A percentile compares a stretch with the other conserved stretches of the same genome.
phyloP scores from a whole-genome alignment of 2,797 vertebrate species.

The Phrynocephalus forsythii region DNA sequence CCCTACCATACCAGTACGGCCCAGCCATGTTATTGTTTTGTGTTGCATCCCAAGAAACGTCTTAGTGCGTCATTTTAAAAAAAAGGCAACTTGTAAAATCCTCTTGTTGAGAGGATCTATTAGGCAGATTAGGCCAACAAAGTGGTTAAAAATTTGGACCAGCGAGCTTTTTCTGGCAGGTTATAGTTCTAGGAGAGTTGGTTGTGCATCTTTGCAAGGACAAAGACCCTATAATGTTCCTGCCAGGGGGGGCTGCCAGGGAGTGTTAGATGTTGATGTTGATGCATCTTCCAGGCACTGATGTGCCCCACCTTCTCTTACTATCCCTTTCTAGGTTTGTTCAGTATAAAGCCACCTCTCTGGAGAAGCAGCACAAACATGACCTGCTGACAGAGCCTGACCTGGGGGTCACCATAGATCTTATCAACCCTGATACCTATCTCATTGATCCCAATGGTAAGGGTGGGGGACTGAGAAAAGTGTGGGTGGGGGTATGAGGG shows the following conservation, averaged over 20 bases:
- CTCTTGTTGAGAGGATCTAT: not conserved
- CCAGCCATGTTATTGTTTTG: not conserved
- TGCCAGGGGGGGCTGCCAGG: accelerated
- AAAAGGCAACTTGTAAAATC: not conserved
- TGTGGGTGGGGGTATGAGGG: too few species aligned
- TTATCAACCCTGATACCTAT: constrained; percentile 97
- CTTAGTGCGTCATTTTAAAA: not conserved
- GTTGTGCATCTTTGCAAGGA: not conserved
- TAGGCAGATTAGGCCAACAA: not conserved
- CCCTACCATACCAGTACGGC: not conserved
- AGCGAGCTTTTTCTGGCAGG: not conserved
- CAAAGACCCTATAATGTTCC: not conserved
- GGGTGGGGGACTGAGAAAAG: not conserved
- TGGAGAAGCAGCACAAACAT: constrained; percentile 97
- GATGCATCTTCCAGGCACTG: not conserved
- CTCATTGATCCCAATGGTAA: constrained; percentile 90
- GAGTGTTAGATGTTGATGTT: not conserved
- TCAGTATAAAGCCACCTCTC: constrained; percentile 95
- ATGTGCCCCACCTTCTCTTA: not conserved
- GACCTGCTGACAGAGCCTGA: constrained; percentile 94
- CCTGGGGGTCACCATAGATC: constrained; percentile 94
- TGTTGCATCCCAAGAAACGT: not conserved
- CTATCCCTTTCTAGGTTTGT: constrained; percentile 84
- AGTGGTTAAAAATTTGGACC: too few species aligned
- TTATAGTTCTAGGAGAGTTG: not conserved